These are phyloP conservation scores for Drosophila acutilabella DNA, from an alignment of 2,888 invertebrate species.

Conservation along the genomic window DNA sequence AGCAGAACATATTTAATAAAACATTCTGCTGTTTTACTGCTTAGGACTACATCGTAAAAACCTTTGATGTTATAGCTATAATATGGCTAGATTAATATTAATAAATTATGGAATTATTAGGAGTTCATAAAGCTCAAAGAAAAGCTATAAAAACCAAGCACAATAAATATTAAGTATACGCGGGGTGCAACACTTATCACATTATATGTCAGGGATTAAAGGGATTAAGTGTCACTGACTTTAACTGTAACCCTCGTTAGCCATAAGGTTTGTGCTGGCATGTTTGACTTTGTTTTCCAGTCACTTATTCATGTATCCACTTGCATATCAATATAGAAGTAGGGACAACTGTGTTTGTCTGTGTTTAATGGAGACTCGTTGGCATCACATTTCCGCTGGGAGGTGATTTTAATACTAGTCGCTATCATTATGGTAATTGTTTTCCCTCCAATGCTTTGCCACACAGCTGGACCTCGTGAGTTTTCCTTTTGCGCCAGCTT, in stretches of 20 bases:
- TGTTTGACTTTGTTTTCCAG: slow-evolving; percentile 8
- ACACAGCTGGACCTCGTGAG: slow-evolving; percentile 21
- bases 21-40: too few species aligned
- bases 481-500: background rate
- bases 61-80: too few species aligned
- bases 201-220: too few species aligned
- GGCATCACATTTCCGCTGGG: slow-evolving; percentile 20
- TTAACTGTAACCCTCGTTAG: background rate
- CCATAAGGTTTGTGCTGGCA: background rate
- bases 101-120: background rate
- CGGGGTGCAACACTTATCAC: background rate
- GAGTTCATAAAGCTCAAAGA: background rate
- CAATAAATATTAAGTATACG: slow-evolving; percentile 10
- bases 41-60: too few species aligned
- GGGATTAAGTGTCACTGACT: background rate
- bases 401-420: slow-evolving; percentile 13
- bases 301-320: slow-evolving; percentile 29
- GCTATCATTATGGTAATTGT: slow-evolving; percentile 60
- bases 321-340: slow-evolving; percentile 25
- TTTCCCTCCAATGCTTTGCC: slow-evolving; percentile 12
- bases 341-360: background rate
- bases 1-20: background rate
- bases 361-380: background rate
- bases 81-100: too few species aligned
- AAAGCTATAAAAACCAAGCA: background rate